Evolutionary conservation across 2,113 vertebrate species (phyloP).

Genomic region (Dendropsophus ebraccatus): DNA sequence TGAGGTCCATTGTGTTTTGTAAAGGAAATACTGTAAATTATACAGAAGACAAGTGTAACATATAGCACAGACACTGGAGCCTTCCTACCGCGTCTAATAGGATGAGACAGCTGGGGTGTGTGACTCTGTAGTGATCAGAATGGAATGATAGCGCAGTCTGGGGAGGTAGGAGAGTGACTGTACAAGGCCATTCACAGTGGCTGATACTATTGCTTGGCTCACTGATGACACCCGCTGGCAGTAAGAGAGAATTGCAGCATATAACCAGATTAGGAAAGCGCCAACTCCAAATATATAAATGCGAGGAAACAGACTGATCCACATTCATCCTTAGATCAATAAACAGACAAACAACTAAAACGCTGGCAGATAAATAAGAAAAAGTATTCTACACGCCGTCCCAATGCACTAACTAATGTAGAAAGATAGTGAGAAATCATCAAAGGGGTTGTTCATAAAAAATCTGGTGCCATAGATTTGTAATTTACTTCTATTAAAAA

Average conservation of each 20-base stretch:
- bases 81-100: background rate
- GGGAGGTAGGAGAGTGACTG: conserved; percentile 35
- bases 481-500: too few relatives aligned
- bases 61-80: conserved; percentile 9
- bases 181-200: conserved; percentile 30
- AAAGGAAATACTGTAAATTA: background rate
- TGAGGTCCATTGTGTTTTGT: background rate
- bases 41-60: conserved; percentile 12
- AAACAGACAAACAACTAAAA: background rate
- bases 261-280: conserved; percentile 27
- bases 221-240: background rate
- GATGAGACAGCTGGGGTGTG: background rate
- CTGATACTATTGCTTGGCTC: background rate
- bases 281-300: background rate
- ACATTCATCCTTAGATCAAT: conserved; percentile 1
- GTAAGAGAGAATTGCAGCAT: conserved; percentile 1
- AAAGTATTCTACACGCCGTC: background rate
- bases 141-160: conserved; percentile 7
- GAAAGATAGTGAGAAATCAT: background rate
- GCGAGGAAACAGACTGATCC: background rate
- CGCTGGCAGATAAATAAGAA: background rate
- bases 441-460: too few relatives aligned
- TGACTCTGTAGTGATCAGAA: background rate
- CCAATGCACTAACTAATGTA: background rate
- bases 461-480: too few relatives aligned